phyloP scores from a whole-genome alignment of 2,797 vertebrate species.

The Prionace glauca region DNA sequence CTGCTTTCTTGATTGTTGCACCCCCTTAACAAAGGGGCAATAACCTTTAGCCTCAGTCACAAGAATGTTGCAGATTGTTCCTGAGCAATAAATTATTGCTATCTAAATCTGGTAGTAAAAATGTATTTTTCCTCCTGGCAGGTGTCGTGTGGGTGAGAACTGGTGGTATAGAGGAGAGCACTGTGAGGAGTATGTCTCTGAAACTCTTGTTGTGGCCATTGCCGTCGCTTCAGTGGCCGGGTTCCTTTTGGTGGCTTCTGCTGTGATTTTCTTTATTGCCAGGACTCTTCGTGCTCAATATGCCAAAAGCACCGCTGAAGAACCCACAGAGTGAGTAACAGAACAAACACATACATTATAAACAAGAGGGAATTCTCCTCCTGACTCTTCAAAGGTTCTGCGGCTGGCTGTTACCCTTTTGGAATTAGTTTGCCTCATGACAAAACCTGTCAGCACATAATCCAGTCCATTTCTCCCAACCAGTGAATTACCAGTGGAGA shows the following conservation, averaged over 20 bases:
- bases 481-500: background rate
- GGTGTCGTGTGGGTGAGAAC: slow-evolving; percentile 72
- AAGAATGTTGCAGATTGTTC: background rate
- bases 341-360: slow-evolving; percentile 38
- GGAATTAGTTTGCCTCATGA: no score
- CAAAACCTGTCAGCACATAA: background rate
- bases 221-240: slow-evolving; percentile 73
- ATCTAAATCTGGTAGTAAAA: background rate
- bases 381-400: background rate
- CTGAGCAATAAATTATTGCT: background rate
- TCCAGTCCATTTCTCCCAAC: background rate
- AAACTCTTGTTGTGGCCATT: slow-evolving; percentile 79
- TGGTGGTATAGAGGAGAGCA: slow-evolving; percentile 93
- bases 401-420: background rate
- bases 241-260: slow-evolving; percentile 70
- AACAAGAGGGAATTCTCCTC: background rate
- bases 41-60: background rate
- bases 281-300: slow-evolving; percentile 71
- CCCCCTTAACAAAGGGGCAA: background rate
- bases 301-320: slow-evolving; percentile 64
- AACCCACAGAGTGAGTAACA: slow-evolving; percentile 63
- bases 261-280: slow-evolving; percentile 72
- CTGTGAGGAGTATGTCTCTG: slow-evolving; percentile 88
- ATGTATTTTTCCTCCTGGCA: background rate
- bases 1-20: background rate